Evolutionary conservation across 2,797 vertebrate genomes (phyloP).

Genomic region (Enteromius treurensis): DNA sequence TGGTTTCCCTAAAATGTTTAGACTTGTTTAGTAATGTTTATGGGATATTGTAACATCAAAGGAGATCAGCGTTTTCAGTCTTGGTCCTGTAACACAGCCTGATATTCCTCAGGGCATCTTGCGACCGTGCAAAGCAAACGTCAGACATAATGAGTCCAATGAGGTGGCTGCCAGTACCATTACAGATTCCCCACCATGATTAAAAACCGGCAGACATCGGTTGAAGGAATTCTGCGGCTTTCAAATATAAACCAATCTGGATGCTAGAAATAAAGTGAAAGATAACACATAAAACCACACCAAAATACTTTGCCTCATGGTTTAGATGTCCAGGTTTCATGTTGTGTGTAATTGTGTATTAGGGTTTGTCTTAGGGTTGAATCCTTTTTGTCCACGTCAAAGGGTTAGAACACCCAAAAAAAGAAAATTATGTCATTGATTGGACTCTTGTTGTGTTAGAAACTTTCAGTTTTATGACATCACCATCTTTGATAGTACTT

Average conservation of each 20-base stretch:
- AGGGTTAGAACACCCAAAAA: too few relatives aligned
- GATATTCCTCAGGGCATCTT: neutral
- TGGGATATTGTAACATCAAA: neutral
- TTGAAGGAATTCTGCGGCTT: slow-evolving; percentile 6
- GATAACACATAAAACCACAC: slow-evolving; percentile 24
- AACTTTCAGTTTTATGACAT: too few relatives aligned
- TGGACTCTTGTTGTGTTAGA: too few relatives aligned
- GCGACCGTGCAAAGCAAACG: neutral
- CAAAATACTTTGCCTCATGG: neutral
- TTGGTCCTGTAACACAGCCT: neutral
- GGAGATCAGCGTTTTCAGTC: neutral
- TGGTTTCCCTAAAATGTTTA: neutral
- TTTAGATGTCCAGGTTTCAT: slow-evolving; percentile 1
- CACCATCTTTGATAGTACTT: too few relatives aligned
- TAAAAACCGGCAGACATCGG: slow-evolving; percentile 15
- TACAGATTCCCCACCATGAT: slow-evolving; percentile 22
- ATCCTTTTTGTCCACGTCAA: too few relatives aligned
- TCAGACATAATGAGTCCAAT: slow-evolving; percentile 29
- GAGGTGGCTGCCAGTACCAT: slow-evolving; percentile 13
- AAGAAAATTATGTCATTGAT: too few relatives aligned
- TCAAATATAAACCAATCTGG: slow-evolving; percentile 6
- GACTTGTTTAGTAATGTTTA: slow-evolving; percentile 8
- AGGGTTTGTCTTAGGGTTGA: too few relatives aligned
- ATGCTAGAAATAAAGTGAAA: slow-evolving; percentile 1
- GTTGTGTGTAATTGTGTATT: neutral